Conservation (phyloP, 1,140 invertebrate species). For the Ephestia elutella region DNA sequence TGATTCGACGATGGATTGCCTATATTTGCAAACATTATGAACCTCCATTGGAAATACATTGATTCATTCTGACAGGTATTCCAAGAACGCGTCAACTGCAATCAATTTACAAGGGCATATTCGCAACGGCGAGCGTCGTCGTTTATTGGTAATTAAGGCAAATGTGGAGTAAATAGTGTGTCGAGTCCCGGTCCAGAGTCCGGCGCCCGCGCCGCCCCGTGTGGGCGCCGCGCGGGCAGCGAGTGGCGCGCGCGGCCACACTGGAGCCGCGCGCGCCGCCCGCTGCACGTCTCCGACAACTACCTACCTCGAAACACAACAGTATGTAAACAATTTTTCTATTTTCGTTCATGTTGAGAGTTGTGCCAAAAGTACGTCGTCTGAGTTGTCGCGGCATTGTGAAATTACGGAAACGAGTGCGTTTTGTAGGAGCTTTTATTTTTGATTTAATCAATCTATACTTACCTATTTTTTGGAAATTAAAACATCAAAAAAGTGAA, state of each 20-base stretch:
- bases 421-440: too few species aligned
- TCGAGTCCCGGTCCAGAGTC: not conserved
- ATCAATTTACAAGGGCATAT: constrained; percentile 1
- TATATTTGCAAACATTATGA: not conserved
- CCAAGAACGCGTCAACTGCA: not conserved
- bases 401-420: too few species aligned
- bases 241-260: too few species aligned
- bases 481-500: too few species aligned
- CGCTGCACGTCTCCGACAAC: not conserved
- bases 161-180: not conserved
- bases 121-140: not conserved
- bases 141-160: not conserved
- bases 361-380: not conserved
- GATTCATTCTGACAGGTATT: not conserved
- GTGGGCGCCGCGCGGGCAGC: too few species aligned
- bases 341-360: not conserved
- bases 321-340: not conserved
- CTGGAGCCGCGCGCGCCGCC: not conserved
- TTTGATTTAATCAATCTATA: too few species aligned
- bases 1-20: too few species aligned
- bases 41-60: not conserved
- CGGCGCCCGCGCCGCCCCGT: not conserved
- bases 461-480: too few species aligned
- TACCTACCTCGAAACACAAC: not conserved
- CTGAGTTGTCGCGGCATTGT: too few species aligned